These are phyloP conservation scores for Hylomyscus alleni DNA, from an alignment of 2,797 vertebrate genomes.

Conservation along the genomic window DNA sequence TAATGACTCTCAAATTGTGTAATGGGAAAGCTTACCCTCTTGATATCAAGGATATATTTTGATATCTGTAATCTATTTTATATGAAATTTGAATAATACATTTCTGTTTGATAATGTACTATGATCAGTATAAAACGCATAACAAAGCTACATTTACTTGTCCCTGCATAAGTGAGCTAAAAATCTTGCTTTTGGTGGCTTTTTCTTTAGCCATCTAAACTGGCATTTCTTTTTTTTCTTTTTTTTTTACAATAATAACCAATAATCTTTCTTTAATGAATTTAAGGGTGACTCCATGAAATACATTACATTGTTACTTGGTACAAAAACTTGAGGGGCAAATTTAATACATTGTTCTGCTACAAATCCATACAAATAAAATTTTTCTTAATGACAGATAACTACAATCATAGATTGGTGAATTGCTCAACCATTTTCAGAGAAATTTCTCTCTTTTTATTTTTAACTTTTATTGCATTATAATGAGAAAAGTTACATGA, in stretches of 20 bases:
- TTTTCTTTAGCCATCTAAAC: background rate
- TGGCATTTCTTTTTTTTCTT: too few species aligned
- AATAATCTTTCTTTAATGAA: background rate
- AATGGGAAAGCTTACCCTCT: background rate
- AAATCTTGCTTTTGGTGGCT: background rate
- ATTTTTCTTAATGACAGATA: background rate
- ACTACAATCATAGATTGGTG: accelerated
- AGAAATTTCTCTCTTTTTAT: too few species aligned
- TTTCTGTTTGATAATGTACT: slow-evolving; percentile 18
- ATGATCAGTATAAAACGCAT: background rate
- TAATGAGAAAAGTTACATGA: too few species aligned
- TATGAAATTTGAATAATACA: background rate
- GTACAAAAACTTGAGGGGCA: background rate
- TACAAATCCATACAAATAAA: background rate
- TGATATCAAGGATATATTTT: slow-evolving; percentile 35
- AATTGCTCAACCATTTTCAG: background rate
- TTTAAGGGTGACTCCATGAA: background rate
- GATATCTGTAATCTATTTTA: slow-evolving; percentile 5
- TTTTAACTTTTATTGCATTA: too few species aligned
- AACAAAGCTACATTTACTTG: slow-evolving; percentile 32
- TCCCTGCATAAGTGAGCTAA: background rate
- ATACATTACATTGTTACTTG: background rate
- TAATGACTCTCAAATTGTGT: slow-evolving; percentile 7
- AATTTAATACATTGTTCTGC: background rate
- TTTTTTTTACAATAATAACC: too few species aligned